phyloP scores from a whole-genome alignment of 2,888 invertebrate species.

The Pheosia tremula region DNA sequence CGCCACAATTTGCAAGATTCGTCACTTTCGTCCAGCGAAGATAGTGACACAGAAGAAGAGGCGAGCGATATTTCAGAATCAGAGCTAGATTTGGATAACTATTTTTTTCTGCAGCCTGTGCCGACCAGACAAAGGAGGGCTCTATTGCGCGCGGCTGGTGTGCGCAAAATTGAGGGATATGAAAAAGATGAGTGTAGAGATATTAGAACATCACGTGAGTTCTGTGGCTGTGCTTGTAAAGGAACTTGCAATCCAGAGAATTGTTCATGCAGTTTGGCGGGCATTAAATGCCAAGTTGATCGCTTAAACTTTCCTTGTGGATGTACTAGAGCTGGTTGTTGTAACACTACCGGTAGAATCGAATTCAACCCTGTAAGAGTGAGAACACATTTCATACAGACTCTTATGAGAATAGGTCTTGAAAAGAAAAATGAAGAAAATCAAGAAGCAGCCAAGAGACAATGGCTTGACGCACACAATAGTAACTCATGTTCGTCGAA shows the following conservation, averaged over 20 bases:
- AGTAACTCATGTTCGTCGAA: slow-evolving; percentile 61
- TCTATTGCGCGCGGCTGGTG: slow-evolving; percentile 95
- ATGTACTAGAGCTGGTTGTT: slow-evolving; percentile 97
- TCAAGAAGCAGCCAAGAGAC: slow-evolving; percentile 72
- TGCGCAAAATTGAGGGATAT: slow-evolving; percentile 95
- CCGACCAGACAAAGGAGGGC: slow-evolving; percentile 95
- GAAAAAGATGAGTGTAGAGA: slow-evolving; percentile 98
- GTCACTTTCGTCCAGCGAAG: slow-evolving; percentile 90
- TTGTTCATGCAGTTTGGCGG: slow-evolving; percentile 96
- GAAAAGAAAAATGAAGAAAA: slow-evolving; percentile 92
- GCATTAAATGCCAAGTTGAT: slow-evolving; percentile 99
- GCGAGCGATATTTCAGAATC: slow-evolving; percentile 92
- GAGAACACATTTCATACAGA: slow-evolving; percentile 98
- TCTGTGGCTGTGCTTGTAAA: slow-evolving; percentile 97
- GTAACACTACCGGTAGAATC: slow-evolving; percentile 95
- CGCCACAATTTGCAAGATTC: slow-evolving; percentile 83
- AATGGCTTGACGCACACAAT: slow-evolving; percentile 76
- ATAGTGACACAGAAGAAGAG: slow-evolving; percentile 94
- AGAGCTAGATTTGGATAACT: slow-evolving; percentile 94
- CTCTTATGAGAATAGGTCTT: slow-evolving; percentile 95
- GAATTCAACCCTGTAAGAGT: slow-evolving; percentile 98
- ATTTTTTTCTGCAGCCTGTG: slow-evolving; percentile 96
- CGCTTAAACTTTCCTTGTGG: slow-evolving; percentile 98
- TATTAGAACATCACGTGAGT: slow-evolving; percentile 95
- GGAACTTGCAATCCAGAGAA: slow-evolving; percentile 97